Evolutionary conservation across 2,888 invertebrate species (phyloP), one percentile per base, ranked within the genome.

Genomic region (Euzophera pinguis): DNA sequence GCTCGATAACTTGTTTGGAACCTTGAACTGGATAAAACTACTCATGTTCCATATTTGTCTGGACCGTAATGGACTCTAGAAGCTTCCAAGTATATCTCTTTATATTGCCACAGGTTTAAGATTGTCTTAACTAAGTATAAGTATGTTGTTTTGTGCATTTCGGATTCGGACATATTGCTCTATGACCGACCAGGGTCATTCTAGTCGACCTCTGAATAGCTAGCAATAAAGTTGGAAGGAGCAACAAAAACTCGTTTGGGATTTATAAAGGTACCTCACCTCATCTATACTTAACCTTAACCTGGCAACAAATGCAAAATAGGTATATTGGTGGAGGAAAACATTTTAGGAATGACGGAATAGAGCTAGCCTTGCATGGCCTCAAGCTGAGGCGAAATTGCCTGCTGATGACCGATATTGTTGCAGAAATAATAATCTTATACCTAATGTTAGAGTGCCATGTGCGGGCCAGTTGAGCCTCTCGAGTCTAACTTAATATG

Each of bases 21-120:
- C 45, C 45, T 45, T 45, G 45, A 45, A 32, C 45, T 32, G 32
- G 34, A 45, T 45, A 45, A 45, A 32, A 5, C 13, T 16, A 34
- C 34, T 32, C 29, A 13, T 32, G 32, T 32, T 9, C 7, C 8
- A 9, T 32, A 32, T 32, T 1, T 7, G 1, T 32, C 9, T 32
- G 1, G 8, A 32, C 22, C 22, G 5, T 32, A 32, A 32, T 32
- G 7, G 32, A 32, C 1, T 43, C 45, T 45, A 2, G 45, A 45
- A 45, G 14, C 14, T 45, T 45, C 32, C 16, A 16, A 45, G 8
- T 32, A 32, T 32, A 10, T 32, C 32, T 9, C 32, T 32, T 32
- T 7, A 32, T 32, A 32, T 7, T 32, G 22, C 22, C 22, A 22
- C 22, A 32, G n/a, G n/a, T n/a, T n/a, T n/a, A n/a, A n/a, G n/a